Base-by-base conservation (phyloP, 2,797 vertebrate genomes). In the Halcyon leucocephala region DNA sequence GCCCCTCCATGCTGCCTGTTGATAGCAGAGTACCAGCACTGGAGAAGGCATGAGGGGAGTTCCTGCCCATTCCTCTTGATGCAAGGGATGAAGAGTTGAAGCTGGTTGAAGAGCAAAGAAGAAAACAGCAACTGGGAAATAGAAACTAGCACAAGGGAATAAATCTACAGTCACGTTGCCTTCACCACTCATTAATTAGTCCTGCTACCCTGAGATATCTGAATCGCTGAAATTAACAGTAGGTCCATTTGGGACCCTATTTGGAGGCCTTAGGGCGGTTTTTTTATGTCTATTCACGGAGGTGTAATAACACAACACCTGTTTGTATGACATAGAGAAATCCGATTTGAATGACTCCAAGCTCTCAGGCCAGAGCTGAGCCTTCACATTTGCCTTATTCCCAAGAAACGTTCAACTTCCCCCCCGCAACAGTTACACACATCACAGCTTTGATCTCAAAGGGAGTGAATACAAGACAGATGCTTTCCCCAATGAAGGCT, bases 11-110 rank as follows among this genome's bases (percentile, higher is more conserved):
- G 18, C 6, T 52, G 42, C 52, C 28, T 25, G 20, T 26, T 4
- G 4, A 12, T 2, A 3, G 42, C 28, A n/a, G 21, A 64, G 49
- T 31, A 25, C 18, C 0, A 1, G 25, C 21, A 15, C 17, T 18
- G 13, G 46, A 42, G 29, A 58, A 41, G 28, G 62, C 26, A 48
- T 0, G 0, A 24, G 4, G 17, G 29, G 16, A 89, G 51, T 33
- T 57, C 57, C 73, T 31, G 12, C 10, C 28, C 10, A 0, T 18
- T 54, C 12, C 57, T 48, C 16, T 16, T 58, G 54, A 37, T 14
- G 15, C 14, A 37, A 93, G 12, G 26, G 31, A 49, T 0, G 2
- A 44, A 18, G 37, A 35, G 31, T 10, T n/a, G 29, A 54, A 33
- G 44, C 26, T 37, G 14, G 8, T 1, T 18, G 41, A 51, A 31